phyloP scores from a whole-genome alignment of 2,797 vertebrate genomes.

The Manis pentadactyla region DNA sequence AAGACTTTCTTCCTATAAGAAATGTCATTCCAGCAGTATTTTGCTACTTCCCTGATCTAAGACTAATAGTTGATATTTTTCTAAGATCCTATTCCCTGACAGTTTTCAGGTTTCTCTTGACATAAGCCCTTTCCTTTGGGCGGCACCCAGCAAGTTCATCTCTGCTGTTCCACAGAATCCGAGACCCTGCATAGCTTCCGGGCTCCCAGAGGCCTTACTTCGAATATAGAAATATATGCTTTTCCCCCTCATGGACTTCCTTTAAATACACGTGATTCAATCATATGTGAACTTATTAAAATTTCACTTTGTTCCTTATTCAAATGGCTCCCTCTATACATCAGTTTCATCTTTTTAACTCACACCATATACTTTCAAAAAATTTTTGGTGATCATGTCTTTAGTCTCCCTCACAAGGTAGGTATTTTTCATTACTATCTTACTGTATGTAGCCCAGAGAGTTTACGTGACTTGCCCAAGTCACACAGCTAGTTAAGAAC shows the following conservation, averaged over 20 bases:
- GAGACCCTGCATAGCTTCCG: not conserved
- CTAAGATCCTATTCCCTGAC: slow-evolving; percentile 38
- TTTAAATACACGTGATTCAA: not conserved
- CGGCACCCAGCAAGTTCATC: slow-evolving; percentile 20
- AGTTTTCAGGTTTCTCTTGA: not conserved
- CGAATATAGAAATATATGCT: not conserved
- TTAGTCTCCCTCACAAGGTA: not conserved
- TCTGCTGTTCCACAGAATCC: not conserved
- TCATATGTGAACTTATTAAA: slow-evolving; percentile 42
- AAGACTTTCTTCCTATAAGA: slow-evolving; percentile 26
- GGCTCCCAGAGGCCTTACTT: not conserved
- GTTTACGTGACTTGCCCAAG: not conserved
- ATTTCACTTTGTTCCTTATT: slow-evolving; percentile 9
- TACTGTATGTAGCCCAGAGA: not conserved
- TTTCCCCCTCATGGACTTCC: not conserved
- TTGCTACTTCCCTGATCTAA: slow-evolving; percentile 30
- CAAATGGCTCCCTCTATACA: not conserved
- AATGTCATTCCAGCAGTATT: slow-evolving; percentile 4
- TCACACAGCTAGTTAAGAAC: slow-evolving; percentile 8
- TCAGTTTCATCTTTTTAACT: not conserved
- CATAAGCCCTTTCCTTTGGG: not conserved
- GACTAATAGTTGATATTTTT: slow-evolving; percentile 47
- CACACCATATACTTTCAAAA: not conserved
- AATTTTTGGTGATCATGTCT: not conserved
- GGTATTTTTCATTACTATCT: not conserved